Percentiles rank a stretch among this genome's conserved stretches.
These are phyloP conservation scores for Xenus cinereus DNA, from an alignment of 2,113 vertebrate species.

Conservation along the genomic window DNA sequence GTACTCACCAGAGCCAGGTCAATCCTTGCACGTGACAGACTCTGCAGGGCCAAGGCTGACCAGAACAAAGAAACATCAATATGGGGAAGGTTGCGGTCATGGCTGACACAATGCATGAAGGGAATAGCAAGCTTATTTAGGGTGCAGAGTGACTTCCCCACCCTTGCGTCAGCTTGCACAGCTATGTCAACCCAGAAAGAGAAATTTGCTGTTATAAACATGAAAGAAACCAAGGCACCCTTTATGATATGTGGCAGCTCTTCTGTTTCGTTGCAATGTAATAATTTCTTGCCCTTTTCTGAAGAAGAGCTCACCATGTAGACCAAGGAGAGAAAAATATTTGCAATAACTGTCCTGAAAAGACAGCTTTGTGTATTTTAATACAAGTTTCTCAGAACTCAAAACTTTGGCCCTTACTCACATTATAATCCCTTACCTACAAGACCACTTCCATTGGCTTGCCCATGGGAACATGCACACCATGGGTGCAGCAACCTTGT, in stretches of 20 bases:
- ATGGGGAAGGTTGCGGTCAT: rapidly evolving
- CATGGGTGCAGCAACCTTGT: rapidly evolving
- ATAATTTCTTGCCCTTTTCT: background rate
- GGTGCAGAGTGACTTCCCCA: background rate
- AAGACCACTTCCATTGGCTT: background rate
- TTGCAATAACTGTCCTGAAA: background rate
- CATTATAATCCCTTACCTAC: rapidly evolving
- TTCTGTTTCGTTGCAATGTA: background rate
- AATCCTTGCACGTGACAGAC: background rate
- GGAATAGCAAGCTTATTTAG: background rate
- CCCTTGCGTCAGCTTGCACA: background rate
- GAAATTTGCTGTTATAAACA: background rate
- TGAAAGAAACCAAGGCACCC: background rate
- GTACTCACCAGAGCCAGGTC: background rate
- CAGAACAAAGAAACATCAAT: background rate
- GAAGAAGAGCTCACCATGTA: rapidly evolving
- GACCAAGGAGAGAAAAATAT: background rate
- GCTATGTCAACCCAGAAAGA: background rate
- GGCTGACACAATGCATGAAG: rapidly evolving
- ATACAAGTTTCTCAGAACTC: background rate
- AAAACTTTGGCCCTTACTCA: rapidly evolving
- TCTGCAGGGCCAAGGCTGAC: rapidly evolving
- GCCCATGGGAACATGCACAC: rapidly evolving
- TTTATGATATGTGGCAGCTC: rapidly evolving
- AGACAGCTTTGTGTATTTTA: background rate